phyloP scores from a whole-genome alignment of 1,140 invertebrate genomes.

The Drosophila nigromelanica region DNA sequence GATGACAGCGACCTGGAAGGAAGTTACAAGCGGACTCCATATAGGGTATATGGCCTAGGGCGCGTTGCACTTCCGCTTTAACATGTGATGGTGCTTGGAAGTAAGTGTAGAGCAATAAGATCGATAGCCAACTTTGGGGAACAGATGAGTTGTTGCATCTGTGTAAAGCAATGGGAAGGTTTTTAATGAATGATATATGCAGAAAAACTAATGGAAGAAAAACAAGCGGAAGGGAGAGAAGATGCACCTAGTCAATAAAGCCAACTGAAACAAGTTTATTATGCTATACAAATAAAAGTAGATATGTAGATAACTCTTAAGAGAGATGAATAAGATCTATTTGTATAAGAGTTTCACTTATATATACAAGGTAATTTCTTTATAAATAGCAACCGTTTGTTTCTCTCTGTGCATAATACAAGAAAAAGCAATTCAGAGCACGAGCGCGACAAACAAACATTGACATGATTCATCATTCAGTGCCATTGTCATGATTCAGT shows the following conservation, averaged over 20 bases:
- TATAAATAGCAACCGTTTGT: conserved; percentile 24
- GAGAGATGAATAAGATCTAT: background rate
- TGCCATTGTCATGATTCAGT: conserved; percentile 36
- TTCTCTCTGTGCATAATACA: conserved; percentile 16
- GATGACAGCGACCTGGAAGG: conserved; percentile 42
- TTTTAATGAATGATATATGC: background rate
- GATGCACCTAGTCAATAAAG: background rate
- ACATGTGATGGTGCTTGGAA: conserved; percentile 30
- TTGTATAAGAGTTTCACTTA: background rate
- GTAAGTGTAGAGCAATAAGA: conserved; percentile 32
- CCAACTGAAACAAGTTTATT: background rate
- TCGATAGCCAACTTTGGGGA: conserved; percentile 30
- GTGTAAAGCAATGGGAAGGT: background rate
- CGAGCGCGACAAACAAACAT: conserved; percentile 42
- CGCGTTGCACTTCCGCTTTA: conserved; percentile 27
- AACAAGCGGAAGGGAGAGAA: too few relatives aligned
- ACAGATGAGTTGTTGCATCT: conserved; percentile 21
- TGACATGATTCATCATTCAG: conserved; percentile 50
- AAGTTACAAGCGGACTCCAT: conserved; percentile 42
- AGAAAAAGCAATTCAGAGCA: conserved; percentile 52
- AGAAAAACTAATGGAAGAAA: background rate
- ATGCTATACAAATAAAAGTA: too few relatives aligned
- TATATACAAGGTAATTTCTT: conserved; percentile 7
- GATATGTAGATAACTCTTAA: background rate
- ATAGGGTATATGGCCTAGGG: conserved; percentile 27